phyloP scores from a whole-genome alignment of 2,113 vertebrate genomes.

The Cynoglossus semilaevis region DNA sequence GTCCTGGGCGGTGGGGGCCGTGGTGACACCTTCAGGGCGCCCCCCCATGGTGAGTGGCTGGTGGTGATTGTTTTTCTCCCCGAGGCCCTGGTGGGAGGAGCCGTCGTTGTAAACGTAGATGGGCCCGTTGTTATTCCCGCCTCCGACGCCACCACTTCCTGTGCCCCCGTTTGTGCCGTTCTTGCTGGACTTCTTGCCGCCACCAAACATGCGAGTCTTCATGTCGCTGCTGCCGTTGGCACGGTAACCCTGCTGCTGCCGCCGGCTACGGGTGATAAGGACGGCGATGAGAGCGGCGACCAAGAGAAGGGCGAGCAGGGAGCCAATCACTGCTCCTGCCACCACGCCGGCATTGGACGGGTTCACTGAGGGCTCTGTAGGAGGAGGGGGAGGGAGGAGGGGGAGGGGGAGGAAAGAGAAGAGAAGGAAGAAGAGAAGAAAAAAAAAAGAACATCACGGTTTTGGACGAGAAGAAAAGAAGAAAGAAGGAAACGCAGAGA shows the following conservation, averaged over 20 bases:
- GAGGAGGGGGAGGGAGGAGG: conserved; percentile 53
- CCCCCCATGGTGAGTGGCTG: conserved; percentile 58
- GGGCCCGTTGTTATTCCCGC: conserved; percentile 76
- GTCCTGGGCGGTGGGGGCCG: conserved; percentile 73
- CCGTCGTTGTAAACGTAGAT: conserved; percentile 73
- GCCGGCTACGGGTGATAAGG: conserved; percentile 77
- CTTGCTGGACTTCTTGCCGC: conserved; percentile 75
- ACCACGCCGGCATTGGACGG: conserved; percentile 78
- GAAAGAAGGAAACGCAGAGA: conserved; percentile 18
- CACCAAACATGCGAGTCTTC: conserved; percentile 82
- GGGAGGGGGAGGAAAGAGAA: conserved; percentile 35
- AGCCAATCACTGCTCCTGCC: conserved; percentile 84
- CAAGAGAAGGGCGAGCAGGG: conserved; percentile 81
- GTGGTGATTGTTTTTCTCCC: conserved; percentile 75
- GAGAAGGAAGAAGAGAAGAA: conserved; percentile 17
- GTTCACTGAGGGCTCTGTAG: conserved; percentile 79
- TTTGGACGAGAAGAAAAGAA: conserved; percentile 19
- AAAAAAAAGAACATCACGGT: too few relatives aligned
- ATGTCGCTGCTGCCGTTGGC: conserved; percentile 72
- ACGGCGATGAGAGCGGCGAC: conserved; percentile 75
- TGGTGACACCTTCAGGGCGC: conserved; percentile 50
- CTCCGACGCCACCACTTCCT: conserved; percentile 46
- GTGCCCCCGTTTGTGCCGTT: conserved; percentile 70
- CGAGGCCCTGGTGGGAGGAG: conserved; percentile 63
- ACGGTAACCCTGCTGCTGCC: conserved; percentile 74